Conservation (phyloP, 2,888 invertebrate species). For the Leptopterna dolabrata region DNA sequence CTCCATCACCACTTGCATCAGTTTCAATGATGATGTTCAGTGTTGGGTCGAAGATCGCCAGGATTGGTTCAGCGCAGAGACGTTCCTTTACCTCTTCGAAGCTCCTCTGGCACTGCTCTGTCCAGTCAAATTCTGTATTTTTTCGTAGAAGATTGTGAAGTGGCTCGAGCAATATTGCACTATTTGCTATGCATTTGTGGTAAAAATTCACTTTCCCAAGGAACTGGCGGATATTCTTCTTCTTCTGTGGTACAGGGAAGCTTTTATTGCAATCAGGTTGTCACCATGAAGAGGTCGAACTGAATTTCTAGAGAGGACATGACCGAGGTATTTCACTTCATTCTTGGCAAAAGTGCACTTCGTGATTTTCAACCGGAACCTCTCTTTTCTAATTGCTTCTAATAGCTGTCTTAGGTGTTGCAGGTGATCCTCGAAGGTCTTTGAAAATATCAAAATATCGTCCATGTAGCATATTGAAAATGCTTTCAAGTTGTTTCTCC, state of each 20-base stretch:
- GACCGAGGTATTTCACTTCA: slow-evolving; percentile 33
- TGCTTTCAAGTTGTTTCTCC: slow-evolving; percentile 18
- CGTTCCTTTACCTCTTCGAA: too few species aligned
- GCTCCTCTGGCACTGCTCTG: too few species aligned
- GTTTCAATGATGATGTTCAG: too few species aligned
- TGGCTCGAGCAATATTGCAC: slow-evolving; percentile 29
- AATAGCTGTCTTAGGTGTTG: background rate
- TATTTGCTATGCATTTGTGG: slow-evolving; percentile 32
- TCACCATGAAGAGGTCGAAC: slow-evolving; percentile 15
- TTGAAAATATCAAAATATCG: slow-evolving; percentile 22
- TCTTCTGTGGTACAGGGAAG: background rate
- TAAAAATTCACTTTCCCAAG: too few species aligned
- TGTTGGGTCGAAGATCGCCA: slow-evolving; percentile 63
- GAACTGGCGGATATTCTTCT: slow-evolving; percentile 24
- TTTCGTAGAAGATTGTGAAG: too few species aligned
- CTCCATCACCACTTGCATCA: too few species aligned
- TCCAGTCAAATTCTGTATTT: too few species aligned
- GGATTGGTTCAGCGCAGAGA: slow-evolving; percentile 62
- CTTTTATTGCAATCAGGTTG: slow-evolving; percentile 18
- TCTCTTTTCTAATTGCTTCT: background rate
- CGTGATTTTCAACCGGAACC: slow-evolving; percentile 15
- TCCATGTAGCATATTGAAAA: slow-evolving; percentile 40
- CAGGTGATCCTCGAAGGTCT: slow-evolving; percentile 3
- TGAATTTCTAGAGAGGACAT: background rate
- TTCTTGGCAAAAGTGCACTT: slow-evolving; percentile 17